phyloP scores from a whole-genome alignment of 1,140 invertebrate species.

The Ceratosolen solmsi region DNA sequence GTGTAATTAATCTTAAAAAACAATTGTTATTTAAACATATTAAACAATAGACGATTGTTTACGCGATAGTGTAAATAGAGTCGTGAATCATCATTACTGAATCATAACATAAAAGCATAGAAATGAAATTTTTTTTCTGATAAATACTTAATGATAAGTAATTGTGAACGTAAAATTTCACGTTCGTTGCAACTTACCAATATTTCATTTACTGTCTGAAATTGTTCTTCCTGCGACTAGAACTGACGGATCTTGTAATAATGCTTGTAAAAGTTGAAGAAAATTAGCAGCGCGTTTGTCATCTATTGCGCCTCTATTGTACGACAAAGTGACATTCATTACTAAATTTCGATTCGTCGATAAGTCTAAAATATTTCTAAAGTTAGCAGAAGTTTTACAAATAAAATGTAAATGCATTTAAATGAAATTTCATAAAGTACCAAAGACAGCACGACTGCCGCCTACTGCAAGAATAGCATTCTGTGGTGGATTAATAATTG shows the following conservation, averaged over 20 bases:
- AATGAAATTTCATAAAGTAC: constrained; percentile 55
- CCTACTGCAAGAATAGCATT: constrained; percentile 85
- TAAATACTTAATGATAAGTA: too few species aligned
- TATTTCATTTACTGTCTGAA: constrained; percentile 56
- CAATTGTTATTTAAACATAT: too few species aligned
- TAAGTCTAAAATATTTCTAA: constrained; percentile 55
- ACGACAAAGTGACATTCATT: constrained; percentile 79
- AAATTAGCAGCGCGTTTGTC: constrained; percentile 80
- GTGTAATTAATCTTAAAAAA: too few species aligned
- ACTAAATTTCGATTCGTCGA: constrained; percentile 59
- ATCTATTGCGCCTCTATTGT: constrained; percentile 80
- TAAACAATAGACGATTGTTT: too few species aligned
- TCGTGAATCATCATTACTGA: too few species aligned
- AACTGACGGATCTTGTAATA: constrained; percentile 76
- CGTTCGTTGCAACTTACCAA: constrained; percentile 19
- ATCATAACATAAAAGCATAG: too few species aligned
- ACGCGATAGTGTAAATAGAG: too few species aligned
- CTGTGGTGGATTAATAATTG: constrained; percentile 78
- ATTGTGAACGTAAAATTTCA: too few species aligned
- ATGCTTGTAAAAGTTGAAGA: constrained; percentile 75
- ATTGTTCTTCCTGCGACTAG: constrained; percentile 62
- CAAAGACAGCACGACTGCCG: constrained; percentile 63
- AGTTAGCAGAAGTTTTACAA: background rate
- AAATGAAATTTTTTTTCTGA: too few species aligned
- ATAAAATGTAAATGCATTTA: background rate